Base-by-base conservation (phyloP, 2,888 invertebrate genomes). In the Acronicta aceris region DNA sequence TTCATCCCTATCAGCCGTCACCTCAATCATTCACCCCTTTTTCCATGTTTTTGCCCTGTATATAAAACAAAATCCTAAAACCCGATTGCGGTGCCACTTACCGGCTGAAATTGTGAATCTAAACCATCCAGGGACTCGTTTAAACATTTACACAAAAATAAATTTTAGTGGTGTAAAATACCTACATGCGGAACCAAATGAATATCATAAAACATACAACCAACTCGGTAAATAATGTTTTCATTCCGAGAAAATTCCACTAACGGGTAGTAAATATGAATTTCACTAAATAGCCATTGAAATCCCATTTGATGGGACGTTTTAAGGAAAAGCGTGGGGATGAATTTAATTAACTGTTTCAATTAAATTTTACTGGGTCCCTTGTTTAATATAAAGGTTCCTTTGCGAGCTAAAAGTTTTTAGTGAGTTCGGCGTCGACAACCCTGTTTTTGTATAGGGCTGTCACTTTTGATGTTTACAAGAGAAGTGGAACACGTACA, bases 261-360 rank as follows among this genome's bases (percentile, higher is more conserved):
- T 48, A 33, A 54, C 38, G 10, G 7, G 12, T 43, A 27, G 42
- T 57, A 71, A 72, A 61, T 62, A 71, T 61, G 51, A 72, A 17
- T 33, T 53, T 25, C 42, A 46, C 36, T 58, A 56, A 56, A 56
- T 58, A 66, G 46, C 25, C 42, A 62, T 59, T 56, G 58, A 41
- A 49, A 55, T 46, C 16, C 54, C 30, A 55, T 55, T 58, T 47
- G 9, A 59, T 45, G 17, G 15, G 36, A 50, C 13, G 25, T 55
- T 65, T n/a, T 9, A 13, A 30, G 47, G 36, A 46, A 59, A 38
- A 48, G 33, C 46, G n/a, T 46, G 42, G 1, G 49, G 50, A 60
- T 59, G 12, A 79, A 69, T 61, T 60, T 60, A 63, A 67, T 74
- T 59, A 76, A 71, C 62, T 55, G 78, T 79, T 79, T 70, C 70